Evolutionary conservation across 2,113 vertebrate genomes (phyloP).

Genomic region (Macheiramphus alcinus): DNA sequence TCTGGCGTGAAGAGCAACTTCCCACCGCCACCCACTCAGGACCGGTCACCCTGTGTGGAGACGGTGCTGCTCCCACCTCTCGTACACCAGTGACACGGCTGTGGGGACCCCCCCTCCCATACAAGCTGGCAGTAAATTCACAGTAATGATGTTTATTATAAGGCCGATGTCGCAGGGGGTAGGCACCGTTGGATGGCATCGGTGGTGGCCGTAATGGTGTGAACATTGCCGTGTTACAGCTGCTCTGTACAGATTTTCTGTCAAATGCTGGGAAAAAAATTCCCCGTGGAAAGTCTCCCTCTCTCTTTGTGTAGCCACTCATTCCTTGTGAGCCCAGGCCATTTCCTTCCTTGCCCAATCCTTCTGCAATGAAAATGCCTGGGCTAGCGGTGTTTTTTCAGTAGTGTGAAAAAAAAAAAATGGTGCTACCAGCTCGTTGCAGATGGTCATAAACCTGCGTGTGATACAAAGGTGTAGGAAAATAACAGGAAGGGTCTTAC

Average conservation of each 20-base stretch:
- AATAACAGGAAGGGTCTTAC: not conserved
- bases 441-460: not conserved
- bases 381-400: not conserved
- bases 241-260: not conserved
- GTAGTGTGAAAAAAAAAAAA: not conserved
- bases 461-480: not conserved
- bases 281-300: not conserved
- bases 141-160: not conserved
- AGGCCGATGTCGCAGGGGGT: not conserved
- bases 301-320: not conserved
- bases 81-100: accelerated
- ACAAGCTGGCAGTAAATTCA: not conserved
- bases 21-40: accelerated
- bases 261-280: not conserved
- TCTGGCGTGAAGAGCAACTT: not conserved
- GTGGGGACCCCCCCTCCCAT: not conserved
- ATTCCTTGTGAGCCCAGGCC: not conserved
- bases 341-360: not conserved
- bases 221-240: not conserved
- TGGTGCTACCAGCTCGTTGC: not conserved
- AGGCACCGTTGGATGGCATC: accelerated
- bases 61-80: not conserved
- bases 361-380: not conserved
- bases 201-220: not conserved
- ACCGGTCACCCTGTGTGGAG: not conserved